These are phyloP conservation scores for Esperia sulphurella DNA, from an alignment of 2,888 invertebrate species.

Conservation along the genomic window DNA sequence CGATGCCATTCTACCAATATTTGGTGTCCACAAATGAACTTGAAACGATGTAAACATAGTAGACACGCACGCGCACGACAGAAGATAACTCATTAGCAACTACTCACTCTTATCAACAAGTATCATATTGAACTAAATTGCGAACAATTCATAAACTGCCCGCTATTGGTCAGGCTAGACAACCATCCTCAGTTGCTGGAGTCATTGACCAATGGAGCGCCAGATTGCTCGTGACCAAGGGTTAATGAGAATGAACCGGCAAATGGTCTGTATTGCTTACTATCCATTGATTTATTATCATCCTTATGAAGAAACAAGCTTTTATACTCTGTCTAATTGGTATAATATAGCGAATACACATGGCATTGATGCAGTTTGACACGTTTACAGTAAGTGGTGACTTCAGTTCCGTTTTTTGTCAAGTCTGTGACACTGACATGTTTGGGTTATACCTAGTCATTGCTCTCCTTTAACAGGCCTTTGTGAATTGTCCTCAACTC, in stretches of 20 bases:
- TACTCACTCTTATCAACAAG: conserved; percentile 14
- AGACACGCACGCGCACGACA: background rate
- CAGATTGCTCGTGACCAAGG: conserved; percentile 11
- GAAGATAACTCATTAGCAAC: background rate
- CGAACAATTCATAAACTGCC: conserved; percentile 24
- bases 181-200: conserved; percentile 4
- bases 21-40: background rate
- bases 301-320: background rate
- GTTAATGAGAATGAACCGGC: conserved; percentile 21
- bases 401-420: background rate
- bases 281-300: conserved; percentile 11
- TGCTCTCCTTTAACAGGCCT: too few species aligned
- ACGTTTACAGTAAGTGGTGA: background rate
- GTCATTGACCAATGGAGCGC: conserved; percentile 22
- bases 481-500: too few species aligned
- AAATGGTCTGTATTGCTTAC: conserved; percentile 11
- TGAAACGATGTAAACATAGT: background rate
- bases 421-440: too few species aligned
- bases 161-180: conserved; percentile 21
- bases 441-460: too few species aligned
- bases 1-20: background rate
- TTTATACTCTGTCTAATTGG: background rate
- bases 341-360: background rate
- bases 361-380: background rate
- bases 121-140: conserved; percentile 30